A percentile compares a stretch with the other conserved stretches of the same genome.
phyloP scores from a whole-genome alignment of 2,888 invertebrate species.

The Hecatera dysodea region DNA sequence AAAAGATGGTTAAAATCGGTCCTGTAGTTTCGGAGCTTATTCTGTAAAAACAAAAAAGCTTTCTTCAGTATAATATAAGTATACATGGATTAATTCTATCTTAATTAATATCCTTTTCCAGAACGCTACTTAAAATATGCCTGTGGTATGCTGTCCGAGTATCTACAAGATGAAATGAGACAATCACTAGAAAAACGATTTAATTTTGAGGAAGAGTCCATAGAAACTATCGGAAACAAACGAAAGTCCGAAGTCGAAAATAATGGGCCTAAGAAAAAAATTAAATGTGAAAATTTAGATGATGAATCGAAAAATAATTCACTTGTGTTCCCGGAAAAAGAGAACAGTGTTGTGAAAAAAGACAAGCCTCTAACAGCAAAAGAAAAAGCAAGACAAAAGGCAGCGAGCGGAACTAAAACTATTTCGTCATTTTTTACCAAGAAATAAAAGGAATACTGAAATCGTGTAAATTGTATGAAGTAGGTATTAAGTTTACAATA shows the following conservation, averaged over 20 bases:
- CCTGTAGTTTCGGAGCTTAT: no score
- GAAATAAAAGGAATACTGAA: conserved; percentile 78
- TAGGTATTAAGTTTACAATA: neutral
- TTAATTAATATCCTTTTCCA: conserved; percentile 74
- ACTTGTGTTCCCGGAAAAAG: conserved; percentile 76
- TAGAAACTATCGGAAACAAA: conserved; percentile 87
- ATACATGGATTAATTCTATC: no score
- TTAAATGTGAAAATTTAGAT: conserved; percentile 79
- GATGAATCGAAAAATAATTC: conserved; percentile 77
- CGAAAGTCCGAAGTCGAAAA: conserved; percentile 88
- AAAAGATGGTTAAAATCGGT: no score
- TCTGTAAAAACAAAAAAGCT: no score
- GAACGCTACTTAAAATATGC: conserved; percentile 93
- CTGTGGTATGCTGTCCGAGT: conserved; percentile 95
- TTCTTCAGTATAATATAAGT: no score
- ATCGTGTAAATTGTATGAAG: neutral
- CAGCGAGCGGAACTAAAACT: conserved; percentile 95
- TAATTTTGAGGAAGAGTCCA: conserved; percentile 92
- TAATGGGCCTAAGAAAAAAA: conserved; percentile 81
- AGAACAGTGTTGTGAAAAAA: conserved; percentile 84
- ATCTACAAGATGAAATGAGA: conserved; percentile 93
- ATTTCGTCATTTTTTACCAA: conserved; percentile 95
- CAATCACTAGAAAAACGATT: conserved; percentile 92
- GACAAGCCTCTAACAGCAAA: conserved; percentile 92
- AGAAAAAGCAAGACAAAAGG: conserved; percentile 94